Evolutionary conservation across 2,797 vertebrate species (phyloP), one percentile per base, ranked within the genome.

Genomic region (Anabas testudineus): DNA sequence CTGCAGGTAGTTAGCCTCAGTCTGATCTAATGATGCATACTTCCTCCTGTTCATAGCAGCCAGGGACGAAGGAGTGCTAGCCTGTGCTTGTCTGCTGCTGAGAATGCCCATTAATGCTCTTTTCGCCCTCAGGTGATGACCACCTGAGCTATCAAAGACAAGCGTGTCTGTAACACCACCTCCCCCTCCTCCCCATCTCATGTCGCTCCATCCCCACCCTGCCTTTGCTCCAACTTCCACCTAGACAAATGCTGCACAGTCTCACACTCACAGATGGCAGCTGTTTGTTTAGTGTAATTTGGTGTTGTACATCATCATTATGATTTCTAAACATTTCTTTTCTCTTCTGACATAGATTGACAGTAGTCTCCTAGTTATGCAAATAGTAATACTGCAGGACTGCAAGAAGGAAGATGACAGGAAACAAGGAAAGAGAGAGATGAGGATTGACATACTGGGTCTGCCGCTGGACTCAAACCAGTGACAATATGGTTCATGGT

Each of bases 111-210:
- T 91, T 92, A 90, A 90, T 69, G 46, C 78, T 88, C 64, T 67
- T 68, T 88, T 87, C 60, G 81, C 90, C 92, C 91, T 93, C 79
- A 41, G 92, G 92, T 90, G 90, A 88, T 90, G 91, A 93, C 92
- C 92, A 93, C 91, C 92, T 94, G 91, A 93, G 89, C 89, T 92
- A 92, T 93, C 89, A 93, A 92, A 93, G 89, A 86, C 85, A 85
- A 91, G 68, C 57, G 70, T 85, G 88, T 90, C 85, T 90, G 81
- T 74, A 87, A 77, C 84, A 77, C 70, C 71, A 41, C 78, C 78
- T 54, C 22, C 54, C 41, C 42, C 64, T 28, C 22, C 56, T 24
- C 7, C 60, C 47, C 60, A 30, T 37, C 67, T 24, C 78, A 76
- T 72, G 71, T 46, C 72, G 32, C 67, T 71, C 71, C 69, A 74